Conservation (phyloP, 2,113 vertebrate species). For the Sisor rabdophorus region DNA sequence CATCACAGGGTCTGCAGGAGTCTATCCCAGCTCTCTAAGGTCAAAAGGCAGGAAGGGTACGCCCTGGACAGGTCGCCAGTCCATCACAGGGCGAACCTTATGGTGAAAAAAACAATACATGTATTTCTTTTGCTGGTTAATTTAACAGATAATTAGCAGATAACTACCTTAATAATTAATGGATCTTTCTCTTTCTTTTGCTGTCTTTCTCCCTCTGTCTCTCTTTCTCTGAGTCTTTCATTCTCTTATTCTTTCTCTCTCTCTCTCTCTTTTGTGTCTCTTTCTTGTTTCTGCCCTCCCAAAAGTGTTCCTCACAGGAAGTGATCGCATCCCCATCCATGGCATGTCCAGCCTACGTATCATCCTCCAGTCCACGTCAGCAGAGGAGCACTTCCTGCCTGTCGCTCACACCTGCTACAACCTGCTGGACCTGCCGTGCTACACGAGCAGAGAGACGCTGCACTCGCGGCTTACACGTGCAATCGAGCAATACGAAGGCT, state of each 20-base stretch:
- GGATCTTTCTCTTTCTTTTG: no score
- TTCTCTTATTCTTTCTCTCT: neutral
- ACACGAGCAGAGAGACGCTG: constrained; percentile 88
- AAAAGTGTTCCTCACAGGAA: constrained; percentile 93
- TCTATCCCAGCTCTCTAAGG: no score
- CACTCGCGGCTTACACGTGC: constrained; percentile 80
- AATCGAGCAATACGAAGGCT: constrained; percentile 94
- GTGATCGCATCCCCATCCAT: constrained; percentile 95
- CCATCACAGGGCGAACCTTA: no score
- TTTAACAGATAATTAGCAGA: no score
- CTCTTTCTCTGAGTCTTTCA: neutral
- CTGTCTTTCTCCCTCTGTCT: no score
- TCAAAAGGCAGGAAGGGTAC: no score
- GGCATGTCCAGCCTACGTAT: constrained; percentile 94
- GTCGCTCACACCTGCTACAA: constrained; percentile 98
- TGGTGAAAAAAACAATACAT: no score
- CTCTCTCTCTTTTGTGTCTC: neutral
- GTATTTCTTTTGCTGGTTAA: no score
- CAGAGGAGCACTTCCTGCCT: constrained; percentile 84
- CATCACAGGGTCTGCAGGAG: no score
- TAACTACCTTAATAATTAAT: no score
- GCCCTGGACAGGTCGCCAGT: no score
- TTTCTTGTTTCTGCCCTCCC: no score
- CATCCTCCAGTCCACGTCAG: constrained; percentile 86
- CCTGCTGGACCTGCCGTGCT: constrained; percentile 92